Percentiles rank a stretch among this genome's conserved stretches.
phyloP scores from a whole-genome alignment of 2,888 invertebrate species.

The Dascillus cervinus region DNA sequence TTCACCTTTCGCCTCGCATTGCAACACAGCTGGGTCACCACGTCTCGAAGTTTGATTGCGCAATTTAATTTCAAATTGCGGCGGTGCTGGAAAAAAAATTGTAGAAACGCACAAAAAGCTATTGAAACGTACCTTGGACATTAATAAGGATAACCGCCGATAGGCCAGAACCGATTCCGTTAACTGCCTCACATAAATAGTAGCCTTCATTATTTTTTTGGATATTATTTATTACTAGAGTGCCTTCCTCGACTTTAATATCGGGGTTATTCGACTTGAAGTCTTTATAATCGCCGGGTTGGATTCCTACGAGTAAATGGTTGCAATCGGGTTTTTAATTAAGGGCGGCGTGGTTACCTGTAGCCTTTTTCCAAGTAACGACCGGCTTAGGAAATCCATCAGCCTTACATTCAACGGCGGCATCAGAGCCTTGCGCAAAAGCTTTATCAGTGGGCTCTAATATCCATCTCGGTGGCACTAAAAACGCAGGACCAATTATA shows the following conservation, averaged over 20 bases:
- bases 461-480: conserved; percentile 95
- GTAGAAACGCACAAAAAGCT: conserved; percentile 2
- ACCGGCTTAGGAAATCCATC: conserved; percentile 93
- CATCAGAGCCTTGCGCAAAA: conserved; percentile 90
- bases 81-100: conserved; percentile 60
- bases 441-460: conserved; percentile 91
- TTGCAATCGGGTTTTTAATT: conserved; percentile 6
- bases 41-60: conserved; percentile 86
- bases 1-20: conserved; percentile 90
- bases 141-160: conserved; percentile 91
- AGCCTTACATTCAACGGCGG: conserved; percentile 91
- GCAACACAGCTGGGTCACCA: conserved; percentile 83
- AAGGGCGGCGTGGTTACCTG: conserved; percentile 51
- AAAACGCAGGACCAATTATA: too few species aligned
- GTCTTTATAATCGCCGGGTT: conserved; percentile 89
- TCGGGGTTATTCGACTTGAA: conserved; percentile 84
- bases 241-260: conserved; percentile 91
- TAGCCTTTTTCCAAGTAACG: conserved; percentile 92
- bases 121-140: conserved; percentile 72
- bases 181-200: conserved; percentile 92
- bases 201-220: conserved; percentile 92
- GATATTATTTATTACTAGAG: conserved; percentile 81
- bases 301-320: conserved; percentile 57
- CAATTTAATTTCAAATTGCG: conserved; percentile 87
- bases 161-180: conserved; percentile 90